phyloP scores from a whole-genome alignment of 92 coral and sea anemone species.

The Porites rus region DNA sequence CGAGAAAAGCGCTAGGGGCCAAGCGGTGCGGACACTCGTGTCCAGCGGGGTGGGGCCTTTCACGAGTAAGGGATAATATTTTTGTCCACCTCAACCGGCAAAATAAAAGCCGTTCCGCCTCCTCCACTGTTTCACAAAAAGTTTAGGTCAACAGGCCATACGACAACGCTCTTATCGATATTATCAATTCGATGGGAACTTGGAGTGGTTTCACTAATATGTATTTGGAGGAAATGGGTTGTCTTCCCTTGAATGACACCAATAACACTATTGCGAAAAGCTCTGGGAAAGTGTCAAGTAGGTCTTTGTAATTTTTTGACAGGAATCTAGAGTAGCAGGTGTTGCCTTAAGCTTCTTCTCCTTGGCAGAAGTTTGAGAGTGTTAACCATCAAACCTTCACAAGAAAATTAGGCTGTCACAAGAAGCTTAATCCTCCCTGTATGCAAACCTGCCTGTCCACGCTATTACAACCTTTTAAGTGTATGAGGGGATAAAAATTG shows the following conservation, averaged over 20 bases:
- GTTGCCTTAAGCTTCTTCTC: conserved; percentile 51
- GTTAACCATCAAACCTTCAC: conserved; percentile 55
- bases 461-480: conserved; percentile 40
- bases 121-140: conserved; percentile 33
- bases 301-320: conserved; percentile 60
- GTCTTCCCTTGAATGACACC: conserved; percentile 60
- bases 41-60: conserved; percentile 31
- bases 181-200: conserved; percentile 51
- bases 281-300: conserved; percentile 57
- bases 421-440: conserved; percentile 37
- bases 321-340: conserved; percentile 63
- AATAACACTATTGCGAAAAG: conserved; percentile 52
- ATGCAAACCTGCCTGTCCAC: conserved; percentile 45
- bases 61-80: neutral
- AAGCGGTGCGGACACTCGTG: conserved; percentile 24
- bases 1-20: conserved; percentile 36
- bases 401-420: conserved; percentile 58
- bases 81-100: conserved; percentile 8
- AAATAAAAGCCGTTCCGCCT: conserved; percentile 35
- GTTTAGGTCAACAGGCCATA: conserved; percentile 38
- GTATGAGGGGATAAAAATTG: conserved; percentile 51
- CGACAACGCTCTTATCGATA: conserved; percentile 39
- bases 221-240: conserved; percentile 56
- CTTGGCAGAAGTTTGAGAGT: conserved; percentile 52
- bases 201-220: conserved; percentile 54